Evolutionary conservation across 2,797 vertebrate species (phyloP).

Genomic region (Pseudomugil tenellus): DNA sequence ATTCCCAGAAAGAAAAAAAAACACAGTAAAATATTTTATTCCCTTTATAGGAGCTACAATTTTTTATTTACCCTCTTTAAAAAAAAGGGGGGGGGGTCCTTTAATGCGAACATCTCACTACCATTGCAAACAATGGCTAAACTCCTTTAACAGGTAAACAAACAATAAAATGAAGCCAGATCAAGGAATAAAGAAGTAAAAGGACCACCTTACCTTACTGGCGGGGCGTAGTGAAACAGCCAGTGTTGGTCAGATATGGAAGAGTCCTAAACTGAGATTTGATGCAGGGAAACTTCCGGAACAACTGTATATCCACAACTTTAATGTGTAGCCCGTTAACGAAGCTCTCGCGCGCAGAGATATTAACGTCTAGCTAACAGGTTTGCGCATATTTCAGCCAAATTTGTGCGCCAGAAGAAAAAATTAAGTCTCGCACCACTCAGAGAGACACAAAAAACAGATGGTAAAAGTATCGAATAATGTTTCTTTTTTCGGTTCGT

Average conservation of each 20-base stretch:
- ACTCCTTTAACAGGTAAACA: conserved; percentile 20
- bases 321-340: background rate
- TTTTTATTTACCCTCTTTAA: background rate
- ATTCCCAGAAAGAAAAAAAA: background rate
- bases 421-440: conserved; percentile 1
- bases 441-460: background rate
- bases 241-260: conserved; percentile 37
- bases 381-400: conserved; percentile 51
- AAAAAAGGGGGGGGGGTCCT: too few species aligned
- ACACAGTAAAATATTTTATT: background rate
- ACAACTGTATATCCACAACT: conserved; percentile 47
- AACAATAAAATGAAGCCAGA: conserved; percentile 13
- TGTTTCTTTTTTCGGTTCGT: background rate
- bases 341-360: conserved; percentile 24
- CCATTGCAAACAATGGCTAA: conserved; percentile 3
- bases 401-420: conserved; percentile 39
- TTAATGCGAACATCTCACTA: background rate
- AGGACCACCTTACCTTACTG: conserved; percentile 60
- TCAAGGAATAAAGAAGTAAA: conserved; percentile 5
- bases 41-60: too few species aligned
- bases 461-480: background rate
- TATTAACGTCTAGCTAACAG: conserved; percentile 26
- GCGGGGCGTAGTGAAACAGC: conserved; percentile 53
- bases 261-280: conserved; percentile 40
- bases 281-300: conserved; percentile 37